These are phyloP conservation scores for Aegypius monachus DNA, from an alignment of 2,113 vertebrate genomes.

Conservation along the genomic window DNA sequence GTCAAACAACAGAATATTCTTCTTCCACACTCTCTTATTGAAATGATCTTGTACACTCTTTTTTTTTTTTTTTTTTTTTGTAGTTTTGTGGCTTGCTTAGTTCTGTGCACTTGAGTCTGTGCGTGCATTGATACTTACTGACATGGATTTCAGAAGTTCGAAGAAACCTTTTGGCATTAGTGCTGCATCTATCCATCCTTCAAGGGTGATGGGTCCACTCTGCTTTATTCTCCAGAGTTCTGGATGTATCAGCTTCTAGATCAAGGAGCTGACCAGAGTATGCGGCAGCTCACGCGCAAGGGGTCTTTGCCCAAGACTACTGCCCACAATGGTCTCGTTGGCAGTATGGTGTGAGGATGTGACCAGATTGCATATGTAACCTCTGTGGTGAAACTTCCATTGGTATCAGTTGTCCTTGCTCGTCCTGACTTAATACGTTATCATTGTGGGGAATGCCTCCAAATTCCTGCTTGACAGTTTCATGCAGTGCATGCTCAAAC, in stretches of 20 bases:
- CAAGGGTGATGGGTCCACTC: not conserved
- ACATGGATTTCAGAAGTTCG: fast-evolving
- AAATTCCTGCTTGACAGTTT: not conserved
- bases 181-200: not conserved
- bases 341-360: not conserved
- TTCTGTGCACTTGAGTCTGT: not conserved
- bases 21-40: not conserved
- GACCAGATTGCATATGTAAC: not conserved
- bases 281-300: fast-evolving
- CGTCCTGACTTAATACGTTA: not conserved
- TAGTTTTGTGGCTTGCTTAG: not conserved
- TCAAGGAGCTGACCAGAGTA: not conserved
- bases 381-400: not conserved
- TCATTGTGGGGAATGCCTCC: not conserved
- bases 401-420: not conserved
- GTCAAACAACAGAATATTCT: not conserved
- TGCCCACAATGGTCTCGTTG: not conserved
- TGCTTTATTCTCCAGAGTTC: not conserved
- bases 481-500: not conserved
- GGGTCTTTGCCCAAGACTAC: not conserved
- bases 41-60: not conserved
- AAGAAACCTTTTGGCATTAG: not conserved
- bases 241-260: not conserved
- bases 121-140: not conserved
- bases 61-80: not conserved